These are phyloP conservation scores for Conopomorpha cramerella DNA, from an alignment of 1,140 invertebrate species.

Conservation along the genomic window DNA sequence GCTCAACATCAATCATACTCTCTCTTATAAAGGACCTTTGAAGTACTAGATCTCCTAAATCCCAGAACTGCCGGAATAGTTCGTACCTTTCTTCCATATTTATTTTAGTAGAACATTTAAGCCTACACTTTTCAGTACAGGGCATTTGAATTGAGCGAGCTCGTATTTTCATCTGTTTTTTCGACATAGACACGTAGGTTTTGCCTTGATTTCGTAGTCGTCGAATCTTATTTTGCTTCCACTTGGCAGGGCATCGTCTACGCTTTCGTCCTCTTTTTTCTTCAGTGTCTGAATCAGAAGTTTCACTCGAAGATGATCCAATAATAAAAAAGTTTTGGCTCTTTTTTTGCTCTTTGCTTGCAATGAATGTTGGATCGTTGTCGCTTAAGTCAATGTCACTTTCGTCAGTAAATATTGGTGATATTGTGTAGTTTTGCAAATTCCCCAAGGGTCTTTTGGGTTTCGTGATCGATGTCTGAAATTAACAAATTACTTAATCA, in stretches of 20 bases:
- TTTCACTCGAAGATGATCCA: not conserved
- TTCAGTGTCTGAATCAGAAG: not conserved
- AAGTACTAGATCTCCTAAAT: constrained; percentile 4
- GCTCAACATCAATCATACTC: constrained; percentile 6
- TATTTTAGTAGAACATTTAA: constrained; percentile 7
- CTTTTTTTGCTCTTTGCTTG: not conserved
- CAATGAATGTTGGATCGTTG: not conserved
- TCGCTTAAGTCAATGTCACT: constrained; percentile 1
- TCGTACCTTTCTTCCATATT: constrained; percentile 3
- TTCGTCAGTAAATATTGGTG: not conserved
- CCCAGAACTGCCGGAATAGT: constrained; percentile 6
- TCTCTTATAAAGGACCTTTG: constrained; percentile 9
- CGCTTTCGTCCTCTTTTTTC: constrained; percentile 2
- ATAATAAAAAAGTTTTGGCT: not conserved
- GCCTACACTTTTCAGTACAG: constrained; percentile 10
- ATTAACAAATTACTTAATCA: no score
- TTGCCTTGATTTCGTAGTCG: constrained; percentile 5
- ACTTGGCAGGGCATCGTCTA: constrained; percentile 1
- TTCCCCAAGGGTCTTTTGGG: no score
- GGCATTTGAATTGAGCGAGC: constrained; percentile 6
- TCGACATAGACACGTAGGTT: constrained; percentile 3
- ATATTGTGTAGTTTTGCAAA: not conserved
- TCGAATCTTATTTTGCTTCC: constrained; percentile 7
- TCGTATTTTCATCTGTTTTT: constrained; percentile 5
- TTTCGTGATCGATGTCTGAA: no score